A percentile compares a stretch with the other conserved stretches of the same genome.
phyloP scores from a whole-genome alignment of 2,113 vertebrate species.

The Regulus satrapa region DNA sequence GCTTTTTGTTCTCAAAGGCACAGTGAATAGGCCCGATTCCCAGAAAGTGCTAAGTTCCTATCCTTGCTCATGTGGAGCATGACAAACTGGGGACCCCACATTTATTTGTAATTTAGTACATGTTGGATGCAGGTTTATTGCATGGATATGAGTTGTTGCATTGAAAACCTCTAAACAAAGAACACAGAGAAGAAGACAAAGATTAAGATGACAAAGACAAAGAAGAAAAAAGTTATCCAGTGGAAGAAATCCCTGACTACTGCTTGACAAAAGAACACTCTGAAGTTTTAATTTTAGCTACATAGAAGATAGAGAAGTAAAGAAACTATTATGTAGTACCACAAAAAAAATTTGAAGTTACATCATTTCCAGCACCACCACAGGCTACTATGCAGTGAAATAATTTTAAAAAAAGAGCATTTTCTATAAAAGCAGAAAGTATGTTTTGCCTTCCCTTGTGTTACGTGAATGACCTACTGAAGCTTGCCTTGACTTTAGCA shows the following conservation, averaged over 20 bases:
- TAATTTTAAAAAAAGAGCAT: background rate
- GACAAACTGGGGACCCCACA: background rate
- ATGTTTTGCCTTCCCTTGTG: background rate
- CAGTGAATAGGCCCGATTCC: background rate
- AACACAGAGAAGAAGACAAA: background rate
- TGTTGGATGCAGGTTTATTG: background rate
- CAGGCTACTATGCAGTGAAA: background rate
- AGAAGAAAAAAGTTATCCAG: background rate
- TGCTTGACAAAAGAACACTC: background rate
- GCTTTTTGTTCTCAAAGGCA: background rate
- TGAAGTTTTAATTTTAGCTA: background rate
- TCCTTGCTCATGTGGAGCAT: background rate
- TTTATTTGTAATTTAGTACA: background rate
- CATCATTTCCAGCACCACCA: background rate
- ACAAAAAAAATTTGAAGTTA: background rate
- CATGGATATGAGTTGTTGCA: background rate
- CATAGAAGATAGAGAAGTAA: background rate
- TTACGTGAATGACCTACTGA: background rate
- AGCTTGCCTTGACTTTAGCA: background rate
- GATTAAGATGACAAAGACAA: rapidly evolving
- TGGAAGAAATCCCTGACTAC: background rate
- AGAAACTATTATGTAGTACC: background rate
- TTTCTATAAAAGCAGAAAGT: background rate
- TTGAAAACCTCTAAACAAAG: background rate
- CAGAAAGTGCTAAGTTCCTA: background rate